Evolutionary conservation across 2,888 invertebrate genomes (phyloP).

Genomic region (Acronicta aceris): DNA sequence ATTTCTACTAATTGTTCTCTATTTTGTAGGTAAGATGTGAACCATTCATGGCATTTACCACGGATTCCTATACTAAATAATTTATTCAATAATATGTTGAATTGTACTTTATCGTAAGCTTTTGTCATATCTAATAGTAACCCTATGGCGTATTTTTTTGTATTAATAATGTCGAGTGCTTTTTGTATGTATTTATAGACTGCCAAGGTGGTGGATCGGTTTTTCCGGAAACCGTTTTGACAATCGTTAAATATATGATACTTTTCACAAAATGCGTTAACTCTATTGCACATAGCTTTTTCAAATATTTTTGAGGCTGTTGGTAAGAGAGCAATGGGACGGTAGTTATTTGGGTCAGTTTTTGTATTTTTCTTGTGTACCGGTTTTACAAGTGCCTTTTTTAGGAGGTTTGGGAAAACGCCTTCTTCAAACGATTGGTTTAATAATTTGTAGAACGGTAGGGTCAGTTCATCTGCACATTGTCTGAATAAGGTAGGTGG

Average conservation of each 20-base stretch:
- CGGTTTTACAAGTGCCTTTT: conserved; percentile 26
- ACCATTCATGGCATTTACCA: not conserved
- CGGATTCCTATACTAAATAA: conserved; percentile 2
- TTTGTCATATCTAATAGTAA: conserved; percentile 8
- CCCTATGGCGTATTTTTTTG: not conserved
- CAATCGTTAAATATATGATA: conserved; percentile 13
- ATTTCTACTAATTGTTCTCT: conserved; percentile 6
- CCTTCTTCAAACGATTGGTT: conserved; percentile 22
- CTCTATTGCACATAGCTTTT: conserved; percentile 11
- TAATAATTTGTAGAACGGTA: conserved; percentile 8
- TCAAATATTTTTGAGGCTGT: conserved; percentile 25
- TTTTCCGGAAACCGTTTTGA: conserved; percentile 21
- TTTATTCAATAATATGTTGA: conserved; percentile 1
- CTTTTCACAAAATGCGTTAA: conserved; percentile 17
- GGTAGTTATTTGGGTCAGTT: conserved; percentile 20
- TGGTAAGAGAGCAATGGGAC: conserved; percentile 33
- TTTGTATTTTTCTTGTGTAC: conserved; percentile 22
- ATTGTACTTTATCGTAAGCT: conserved; percentile 5
- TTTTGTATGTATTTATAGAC: conserved; percentile 7
- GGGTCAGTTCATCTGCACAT: not conserved
- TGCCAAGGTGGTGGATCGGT: not conserved
- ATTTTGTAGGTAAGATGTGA: conserved; percentile 3
- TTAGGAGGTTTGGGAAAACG: conserved; percentile 18
- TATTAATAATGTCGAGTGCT: not conserved
- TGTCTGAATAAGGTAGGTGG: not conserved